These are phyloP conservation scores for Wiebesia pumilae DNA, from an alignment of 1,140 invertebrate genomes.

Conservation along the genomic window DNA sequence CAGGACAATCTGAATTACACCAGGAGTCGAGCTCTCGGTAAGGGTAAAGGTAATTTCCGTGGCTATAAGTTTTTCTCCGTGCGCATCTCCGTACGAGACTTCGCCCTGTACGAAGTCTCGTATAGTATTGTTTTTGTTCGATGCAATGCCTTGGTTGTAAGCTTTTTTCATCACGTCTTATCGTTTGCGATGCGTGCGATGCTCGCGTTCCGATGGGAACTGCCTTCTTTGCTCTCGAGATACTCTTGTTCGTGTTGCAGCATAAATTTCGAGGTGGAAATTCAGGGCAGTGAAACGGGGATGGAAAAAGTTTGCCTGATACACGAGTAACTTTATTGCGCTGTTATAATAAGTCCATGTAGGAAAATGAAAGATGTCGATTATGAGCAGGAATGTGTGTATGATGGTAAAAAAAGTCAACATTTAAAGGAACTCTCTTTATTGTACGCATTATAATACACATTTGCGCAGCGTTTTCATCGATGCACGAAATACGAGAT, in stretches of 20 bases:
- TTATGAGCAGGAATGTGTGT: not conserved
- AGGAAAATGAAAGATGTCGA: not conserved
- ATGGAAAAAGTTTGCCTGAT: no score
- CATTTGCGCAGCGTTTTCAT: conserved; percentile 51
- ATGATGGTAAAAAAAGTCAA: conserved; percentile 22
- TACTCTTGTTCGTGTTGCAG: no score
- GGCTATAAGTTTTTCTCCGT: not conserved
- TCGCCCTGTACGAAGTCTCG: not conserved
- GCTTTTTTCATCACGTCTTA: not conserved
- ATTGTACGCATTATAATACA: conserved; percentile 71
- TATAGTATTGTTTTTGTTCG: not conserved
- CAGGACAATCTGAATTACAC: not conserved
- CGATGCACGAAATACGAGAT: conserved; percentile 44
- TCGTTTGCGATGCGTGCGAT: not conserved
- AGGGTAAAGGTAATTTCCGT: not conserved
- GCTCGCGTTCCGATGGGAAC: no score
- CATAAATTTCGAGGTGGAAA: no score
- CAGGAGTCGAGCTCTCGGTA: not conserved
- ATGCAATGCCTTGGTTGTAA: not conserved
- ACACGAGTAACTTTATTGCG: no score
- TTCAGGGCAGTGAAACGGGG: no score
- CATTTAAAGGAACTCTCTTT: conserved; percentile 72
- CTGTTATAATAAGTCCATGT: no score
- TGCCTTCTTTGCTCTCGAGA: no score
- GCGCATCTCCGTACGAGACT: not conserved